Evolutionary conservation across 2,888 invertebrate species (phyloP), one percentile per base, ranked within the genome.

Genomic region (Spialia ferax): DNA sequence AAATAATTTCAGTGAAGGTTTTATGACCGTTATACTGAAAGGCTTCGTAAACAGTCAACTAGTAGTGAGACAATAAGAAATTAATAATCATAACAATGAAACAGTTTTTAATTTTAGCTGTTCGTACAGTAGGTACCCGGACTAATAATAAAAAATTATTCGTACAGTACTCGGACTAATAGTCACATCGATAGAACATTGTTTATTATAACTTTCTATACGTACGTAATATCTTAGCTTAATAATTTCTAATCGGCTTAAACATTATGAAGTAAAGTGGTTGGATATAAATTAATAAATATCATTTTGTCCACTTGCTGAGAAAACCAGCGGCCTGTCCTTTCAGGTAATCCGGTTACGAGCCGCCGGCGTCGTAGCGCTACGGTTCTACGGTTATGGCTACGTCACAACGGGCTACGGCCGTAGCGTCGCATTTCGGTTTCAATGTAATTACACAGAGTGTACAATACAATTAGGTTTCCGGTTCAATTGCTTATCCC

Each of bases 401-500:
- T 18, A 63, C 45, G 63, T 15, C 26, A 38, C 22, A 13, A 26
- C 55, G 22, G 60, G n/a, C 57, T 59, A 57, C 35, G 65, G 3
- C 50, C 18, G 23, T 52, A 52, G 50, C 50, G 23, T 38, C 22
- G 56, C 35, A 48, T 65, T 64, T 64, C 22, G 38, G 48, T 38
- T 59, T 18, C 52, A 59, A 65, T 59, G 10, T 50, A 23, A 65
- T 65, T 59, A 59, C 57, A 48, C 23, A 26, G 64, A 50, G 50
- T 59, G 50, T 57, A 65, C 50, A 38, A 52, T 65, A 26, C 64
- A 23, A 65, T 65, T 65, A 65, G 48, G 50, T 65, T 65, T 57
- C 57, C 57, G 50, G 50, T 38, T 65, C 35, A 52, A 23, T 52
- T 22, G 11, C 15, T 38, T 38, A 35, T 42, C 2, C 22, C 45